Evolutionary conservation across 1,140 invertebrate species (phyloP).

Genomic region (Dendrolimus punctatus): DNA sequence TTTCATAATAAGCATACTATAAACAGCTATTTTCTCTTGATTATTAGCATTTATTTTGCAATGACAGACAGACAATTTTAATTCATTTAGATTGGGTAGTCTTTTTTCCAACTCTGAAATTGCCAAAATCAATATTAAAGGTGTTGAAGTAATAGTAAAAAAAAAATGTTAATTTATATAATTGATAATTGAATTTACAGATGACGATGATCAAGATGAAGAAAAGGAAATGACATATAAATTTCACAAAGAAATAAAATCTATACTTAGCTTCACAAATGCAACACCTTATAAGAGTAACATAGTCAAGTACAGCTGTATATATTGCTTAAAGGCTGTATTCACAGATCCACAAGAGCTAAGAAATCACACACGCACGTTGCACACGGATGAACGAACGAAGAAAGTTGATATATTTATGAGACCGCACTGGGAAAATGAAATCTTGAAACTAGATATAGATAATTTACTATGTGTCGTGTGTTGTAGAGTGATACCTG

Average conservation of each 20-base stretch:
- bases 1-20: no score
- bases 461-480: slow-evolving; percentile 33
- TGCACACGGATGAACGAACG: slow-evolving; percentile 26
- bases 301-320: slow-evolving; percentile 34
- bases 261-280: slow-evolving; percentile 39
- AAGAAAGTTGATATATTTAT: slow-evolving; percentile 29
- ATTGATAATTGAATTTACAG: slow-evolving; percentile 1
- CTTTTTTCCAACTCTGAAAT: no score
- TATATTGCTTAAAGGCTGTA: slow-evolving; percentile 34
- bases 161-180: no score
- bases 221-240: slow-evolving; percentile 24
- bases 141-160: no score
- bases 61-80: no score
- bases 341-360: slow-evolving; percentile 38
- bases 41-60: no score
- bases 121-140: no score
- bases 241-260: slow-evolving; percentile 40
- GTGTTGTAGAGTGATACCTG: slow-evolving; percentile 22
- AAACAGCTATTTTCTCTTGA: no score
- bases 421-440: slow-evolving; percentile 36
- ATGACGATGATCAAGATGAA: background rate
- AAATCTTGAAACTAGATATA: slow-evolving; percentile 44
- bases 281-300: slow-evolving; percentile 45
- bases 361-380: slow-evolving; percentile 25
- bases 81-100: no score